These are phyloP conservation scores for Spea hammondii DNA, from an alignment of 2,797 vertebrate genomes.

Conservation along the genomic window DNA sequence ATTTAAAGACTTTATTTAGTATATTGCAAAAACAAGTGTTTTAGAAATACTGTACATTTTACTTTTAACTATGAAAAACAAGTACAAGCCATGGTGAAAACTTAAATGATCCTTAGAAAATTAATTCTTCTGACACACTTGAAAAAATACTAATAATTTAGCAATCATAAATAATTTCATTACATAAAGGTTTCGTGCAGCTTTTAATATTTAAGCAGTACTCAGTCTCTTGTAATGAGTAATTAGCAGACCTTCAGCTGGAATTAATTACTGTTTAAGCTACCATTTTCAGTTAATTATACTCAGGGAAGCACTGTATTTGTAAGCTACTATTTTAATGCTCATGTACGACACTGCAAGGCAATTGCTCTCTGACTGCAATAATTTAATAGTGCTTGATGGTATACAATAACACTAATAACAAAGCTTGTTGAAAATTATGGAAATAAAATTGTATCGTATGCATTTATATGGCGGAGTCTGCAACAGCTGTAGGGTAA, in stretches of 20 bases:
- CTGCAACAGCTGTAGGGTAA: neutral
- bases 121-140: neutral
- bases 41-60: too few species aligned
- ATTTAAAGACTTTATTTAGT: too few species aligned
- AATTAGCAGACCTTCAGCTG: conserved; percentile 38
- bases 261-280: conserved; percentile 47
- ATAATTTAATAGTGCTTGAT: conserved; percentile 26
- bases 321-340: conserved; percentile 12
- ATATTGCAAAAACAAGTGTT: too few species aligned
- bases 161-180: conserved; percentile 34
- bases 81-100: too few species aligned
- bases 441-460: neutral
- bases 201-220: conserved; percentile 27
- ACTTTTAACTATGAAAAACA: too few species aligned
- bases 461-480: neutral
- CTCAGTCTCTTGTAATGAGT: conserved; percentile 39
- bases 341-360: conserved; percentile 12
- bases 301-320: conserved; percentile 14
- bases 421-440: conserved; percentile 4
- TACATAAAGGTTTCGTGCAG: conserved; percentile 37
- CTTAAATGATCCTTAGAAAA: neutral
- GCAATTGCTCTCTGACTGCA: conserved; percentile 8
- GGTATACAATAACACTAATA: neutral
- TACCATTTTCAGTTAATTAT: conserved; percentile 40
- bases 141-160: conserved; percentile 19